Evolutionary conservation across 2,113 vertebrate genomes (phyloP), one percentile per base, ranked within the genome.

Genomic region (Eurypyga helias): DNA sequence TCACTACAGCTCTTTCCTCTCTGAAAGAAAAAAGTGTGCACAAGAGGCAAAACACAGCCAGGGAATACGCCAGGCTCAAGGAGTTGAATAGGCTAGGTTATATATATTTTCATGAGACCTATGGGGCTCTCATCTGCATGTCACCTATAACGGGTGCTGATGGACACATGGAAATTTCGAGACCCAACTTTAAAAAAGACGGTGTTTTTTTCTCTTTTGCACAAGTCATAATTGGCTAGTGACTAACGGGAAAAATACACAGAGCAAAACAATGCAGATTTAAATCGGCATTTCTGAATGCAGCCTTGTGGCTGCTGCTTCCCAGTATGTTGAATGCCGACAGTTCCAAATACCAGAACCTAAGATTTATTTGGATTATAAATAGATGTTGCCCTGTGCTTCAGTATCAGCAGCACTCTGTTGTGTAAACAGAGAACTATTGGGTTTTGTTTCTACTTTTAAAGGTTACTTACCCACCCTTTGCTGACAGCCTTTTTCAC

Each of bases 351-450:
- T 96, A 87, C 94, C 96, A 96, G 81, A 95, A 81, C 87, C 13
- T 24, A 87, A 93, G 84, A 96, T 96, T 97, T 94, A 94, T 95
- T 94, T 95, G 91, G 87, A 60, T 96, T 97, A 95, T 93, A 97
- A 97, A 97, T 96, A 97, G 96, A 97, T 96, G 90, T 90, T 93
- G 86, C 86, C 85, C 76, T 92, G 72, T 77, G 84, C 64, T 94
- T 96, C 90, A 69, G 79, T 83, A 78, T 97, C 93, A 96, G 92
- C 80, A 92, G 34, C 51, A 62, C 21, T 92, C 71, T 90, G 45
- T 86, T 96, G 80, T 95, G 90, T 71, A 96, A 96, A 95, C 93
- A 95, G 58, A 93, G 83, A 77, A 72, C 31, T 45, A 45, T 3
- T 87, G 90, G 1, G 2, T 58, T 91, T 92, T 95, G 69, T 73